Conservation (phyloP, 2,797 vertebrate genomes). For the Peromyscus melanophrys region DNA sequence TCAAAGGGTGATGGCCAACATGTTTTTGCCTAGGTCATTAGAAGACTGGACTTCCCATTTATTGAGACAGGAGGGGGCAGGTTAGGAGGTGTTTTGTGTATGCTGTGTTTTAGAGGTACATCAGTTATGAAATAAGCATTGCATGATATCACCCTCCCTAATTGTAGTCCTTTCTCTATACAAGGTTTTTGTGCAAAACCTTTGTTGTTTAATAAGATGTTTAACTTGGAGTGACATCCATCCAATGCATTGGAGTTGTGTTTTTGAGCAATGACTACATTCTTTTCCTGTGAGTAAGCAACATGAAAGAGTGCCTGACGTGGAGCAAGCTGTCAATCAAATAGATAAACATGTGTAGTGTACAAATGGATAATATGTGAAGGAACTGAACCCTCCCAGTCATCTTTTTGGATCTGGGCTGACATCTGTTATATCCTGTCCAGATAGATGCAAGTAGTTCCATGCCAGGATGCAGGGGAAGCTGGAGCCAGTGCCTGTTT, state of each 20-base stretch:
- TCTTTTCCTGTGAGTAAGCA: neutral
- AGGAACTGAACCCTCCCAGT: neutral
- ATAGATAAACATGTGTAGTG: neutral
- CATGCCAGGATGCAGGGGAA: rapidly evolving
- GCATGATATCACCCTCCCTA: neutral
- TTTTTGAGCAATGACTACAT: neutral
- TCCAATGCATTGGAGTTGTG: neutral
- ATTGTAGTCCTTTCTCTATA: neutral
- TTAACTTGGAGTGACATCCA: neutral
- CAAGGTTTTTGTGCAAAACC: neutral
- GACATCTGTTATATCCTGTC: neutral
- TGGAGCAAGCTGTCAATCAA: neutral
- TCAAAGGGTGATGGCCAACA: neutral
- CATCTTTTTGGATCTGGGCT: neutral
- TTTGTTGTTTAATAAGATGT: neutral
- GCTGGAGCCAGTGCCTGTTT: neutral
- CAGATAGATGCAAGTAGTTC: neutral
- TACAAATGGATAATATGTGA: neutral
- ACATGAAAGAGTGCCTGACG: neutral
- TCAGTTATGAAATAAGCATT: neutral
- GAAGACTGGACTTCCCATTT: neutral
- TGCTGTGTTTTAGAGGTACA: neutral
- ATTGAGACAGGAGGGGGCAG: neutral
- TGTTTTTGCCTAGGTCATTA: neutral
- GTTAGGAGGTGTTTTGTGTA: neutral